Conservation (phyloP, 2,113 vertebrate species). For the Sylvicapra grimmia region DNA sequence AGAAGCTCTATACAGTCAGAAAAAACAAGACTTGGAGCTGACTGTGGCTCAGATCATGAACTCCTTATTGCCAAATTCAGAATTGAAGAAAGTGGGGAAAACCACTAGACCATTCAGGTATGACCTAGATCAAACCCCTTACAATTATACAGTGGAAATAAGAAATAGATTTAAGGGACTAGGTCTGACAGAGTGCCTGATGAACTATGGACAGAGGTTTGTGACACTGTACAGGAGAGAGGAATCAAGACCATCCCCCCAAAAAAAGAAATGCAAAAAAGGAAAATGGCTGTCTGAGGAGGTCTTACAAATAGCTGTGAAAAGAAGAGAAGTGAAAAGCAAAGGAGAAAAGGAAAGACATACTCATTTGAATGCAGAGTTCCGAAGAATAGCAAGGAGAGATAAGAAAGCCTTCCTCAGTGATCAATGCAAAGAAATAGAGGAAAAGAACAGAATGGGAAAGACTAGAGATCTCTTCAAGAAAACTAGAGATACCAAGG, state of each 20-base stretch:
- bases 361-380: neutral
- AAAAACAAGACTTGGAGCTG: neutral
- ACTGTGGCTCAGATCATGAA: neutral
- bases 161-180: neutral
- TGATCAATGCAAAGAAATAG: neutral
- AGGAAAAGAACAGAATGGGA: neutral
- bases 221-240: neutral
- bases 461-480: neutral
- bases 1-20: neutral
- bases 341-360: neutral
- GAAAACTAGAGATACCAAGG: neutral
- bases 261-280: neutral
- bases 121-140: neutral
- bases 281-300: neutral
- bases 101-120: neutral
- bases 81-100: neutral
- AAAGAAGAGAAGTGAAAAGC: neutral
- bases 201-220: neutral
- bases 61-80: neutral
- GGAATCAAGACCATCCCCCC: neutral
- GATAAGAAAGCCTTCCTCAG: neutral
- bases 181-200: neutral
- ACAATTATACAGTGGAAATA: neutral
- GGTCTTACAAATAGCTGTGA: neutral
- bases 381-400: neutral